Base-by-base conservation (phyloP, 2,888 invertebrate species). In the Pandemis corylana region DNA sequence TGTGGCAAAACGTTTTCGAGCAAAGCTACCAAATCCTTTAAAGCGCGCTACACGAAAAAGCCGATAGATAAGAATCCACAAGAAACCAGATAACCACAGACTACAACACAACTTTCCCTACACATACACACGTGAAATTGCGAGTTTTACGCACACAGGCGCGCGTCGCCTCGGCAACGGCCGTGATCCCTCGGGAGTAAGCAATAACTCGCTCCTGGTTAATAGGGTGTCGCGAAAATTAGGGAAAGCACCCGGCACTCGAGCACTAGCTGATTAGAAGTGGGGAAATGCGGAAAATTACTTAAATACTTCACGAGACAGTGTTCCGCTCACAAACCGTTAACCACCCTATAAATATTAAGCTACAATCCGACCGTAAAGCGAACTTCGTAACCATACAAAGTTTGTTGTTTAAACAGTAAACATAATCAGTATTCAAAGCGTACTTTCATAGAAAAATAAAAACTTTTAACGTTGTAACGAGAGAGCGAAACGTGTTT, bases 221-320 rank as follows among this genome's bases (percentile, higher is more conserved):
- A 92, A 90, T 90, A 89, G 89, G 88, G 89, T 89, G 90, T 88
- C 90, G 85, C 87, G 87, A 87, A 91, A 92, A 92, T 92, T 92
- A 91, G 89, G 89, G 81, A 89, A 89, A 89, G 85, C 88, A 87
- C 80, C 88, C 88, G 80, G 78, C 81, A 83, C 84, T 83, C 84
- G 83, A 87, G 88, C 87, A 89, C 90, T 88, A 88, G 85, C 87
- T 89, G 90, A 92, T 92, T 91, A 91, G 88, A 87, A 85, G 84
- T 81, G 82, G 83, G 86, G 83, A 85, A 87, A 86, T 81, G 85
- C 86, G 88, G 89, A 89, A 91, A 92, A 93, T 92, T 88, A 88
- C 89, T 87, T 88, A 90, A 89, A 88, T 87, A 88, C 89, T 87
- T 88, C 85, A 89, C 86, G 88, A 87, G 86, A 81, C 77, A 76